Conservation (phyloP, 1,140 invertebrate species). For the Drosophila bocki region DNA sequence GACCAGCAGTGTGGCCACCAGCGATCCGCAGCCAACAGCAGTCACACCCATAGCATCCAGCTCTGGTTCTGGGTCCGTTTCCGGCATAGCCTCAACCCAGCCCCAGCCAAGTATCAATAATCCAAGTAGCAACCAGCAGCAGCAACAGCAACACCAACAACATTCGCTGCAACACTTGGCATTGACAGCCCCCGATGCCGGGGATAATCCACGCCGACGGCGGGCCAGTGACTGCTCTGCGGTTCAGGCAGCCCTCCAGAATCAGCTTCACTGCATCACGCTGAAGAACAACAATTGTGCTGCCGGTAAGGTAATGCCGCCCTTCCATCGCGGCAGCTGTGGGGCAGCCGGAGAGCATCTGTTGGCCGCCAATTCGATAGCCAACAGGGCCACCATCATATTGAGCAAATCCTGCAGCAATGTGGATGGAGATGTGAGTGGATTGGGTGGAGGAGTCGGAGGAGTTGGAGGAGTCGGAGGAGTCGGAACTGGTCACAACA, state of each 20-base stretch:
- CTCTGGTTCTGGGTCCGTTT: slow-evolving; percentile 10
- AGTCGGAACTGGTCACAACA: slow-evolving; percentile 23
- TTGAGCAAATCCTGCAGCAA: slow-evolving; percentile 83
- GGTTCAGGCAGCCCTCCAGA: slow-evolving; percentile 66
- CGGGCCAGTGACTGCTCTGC: slow-evolving; percentile 78
- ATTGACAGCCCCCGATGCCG: slow-evolving; percentile 20
- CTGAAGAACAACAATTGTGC: slow-evolving; percentile 81
- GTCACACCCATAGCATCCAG: slow-evolving; percentile 4
- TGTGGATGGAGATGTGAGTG: slow-evolving; percentile 63
- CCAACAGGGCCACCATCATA: slow-evolving; percentile 80
- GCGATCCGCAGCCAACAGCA: slow-evolving; percentile 29
- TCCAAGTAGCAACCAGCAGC: slow-evolving; percentile 16
- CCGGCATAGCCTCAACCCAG: slow-evolving; percentile 14
- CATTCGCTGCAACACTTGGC: slow-evolving; percentile 7
- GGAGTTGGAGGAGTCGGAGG: slow-evolving; percentile 6
- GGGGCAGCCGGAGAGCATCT: slow-evolving; percentile 79
- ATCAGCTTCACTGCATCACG: slow-evolving; percentile 79
- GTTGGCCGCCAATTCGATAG: slow-evolving; percentile 79
- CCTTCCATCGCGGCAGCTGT: slow-evolving; percentile 82
- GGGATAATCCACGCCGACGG: slow-evolving; percentile 69
- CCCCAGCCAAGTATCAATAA: slow-evolving; percentile 5
- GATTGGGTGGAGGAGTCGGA: slow-evolving; percentile 12
- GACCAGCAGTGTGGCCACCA: slow-evolving; percentile 26
- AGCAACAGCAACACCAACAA: slow-evolving; percentile 10
- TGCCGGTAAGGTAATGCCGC: slow-evolving; percentile 48